These are phyloP conservation scores for Cichladusa arquata DNA, from an alignment of 2,113 vertebrate species.

Conservation along the genomic window DNA sequence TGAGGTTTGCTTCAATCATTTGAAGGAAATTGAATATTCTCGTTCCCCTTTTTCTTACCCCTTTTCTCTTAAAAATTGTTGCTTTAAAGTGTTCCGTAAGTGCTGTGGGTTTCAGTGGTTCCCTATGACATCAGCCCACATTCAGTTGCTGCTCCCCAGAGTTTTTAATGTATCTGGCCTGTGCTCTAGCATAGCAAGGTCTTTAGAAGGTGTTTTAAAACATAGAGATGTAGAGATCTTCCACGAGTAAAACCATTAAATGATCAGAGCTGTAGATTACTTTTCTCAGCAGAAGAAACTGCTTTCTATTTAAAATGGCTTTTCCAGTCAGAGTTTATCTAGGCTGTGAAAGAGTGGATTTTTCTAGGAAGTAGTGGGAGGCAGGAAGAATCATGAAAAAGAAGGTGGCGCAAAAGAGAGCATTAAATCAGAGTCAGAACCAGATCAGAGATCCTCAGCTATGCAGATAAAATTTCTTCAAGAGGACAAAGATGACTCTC, in stretches of 20 bases:
- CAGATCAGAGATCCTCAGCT: not conserved
- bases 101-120: not conserved
- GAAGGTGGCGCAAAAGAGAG: not conserved
- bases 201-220: not conserved
- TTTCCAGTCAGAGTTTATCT: not conserved
- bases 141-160: not conserved
- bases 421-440: not conserved
- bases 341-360: not conserved
- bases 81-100: not conserved
- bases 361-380: slow-evolving; percentile 41
- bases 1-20: not conserved
- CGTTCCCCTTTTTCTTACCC: not conserved
- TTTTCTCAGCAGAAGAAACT: not conserved
- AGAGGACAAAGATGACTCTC: not conserved
- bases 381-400: slow-evolving; percentile 10
- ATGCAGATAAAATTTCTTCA: not conserved
- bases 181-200: not conserved
- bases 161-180: not conserved
- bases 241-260: not conserved
- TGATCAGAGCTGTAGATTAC: not conserved
- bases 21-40: not conserved
- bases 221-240: not conserved
- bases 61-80: not conserved
- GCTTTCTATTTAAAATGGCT: not conserved
- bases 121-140: not conserved